phyloP scores from a whole-genome alignment of 2,797 vertebrate genomes.

The Emys orbicularis region DNA sequence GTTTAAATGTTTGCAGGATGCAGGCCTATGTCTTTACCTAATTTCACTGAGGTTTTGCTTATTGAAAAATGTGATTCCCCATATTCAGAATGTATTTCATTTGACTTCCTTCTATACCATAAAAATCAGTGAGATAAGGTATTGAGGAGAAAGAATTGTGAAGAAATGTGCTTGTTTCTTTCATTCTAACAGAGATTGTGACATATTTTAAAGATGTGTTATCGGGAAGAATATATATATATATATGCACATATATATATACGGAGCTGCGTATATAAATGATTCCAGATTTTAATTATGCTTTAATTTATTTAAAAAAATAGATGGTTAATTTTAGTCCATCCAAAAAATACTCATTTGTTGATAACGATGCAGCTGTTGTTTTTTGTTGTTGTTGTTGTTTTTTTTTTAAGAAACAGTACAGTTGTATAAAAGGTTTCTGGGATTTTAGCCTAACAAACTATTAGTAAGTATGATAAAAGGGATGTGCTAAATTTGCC shows the following conservation, averaged over 20 bases:
- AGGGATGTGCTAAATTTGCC: not conserved
- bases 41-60: not conserved
- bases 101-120: not conserved
- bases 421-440: not conserved
- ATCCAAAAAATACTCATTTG: not conserved
- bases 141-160: not conserved
- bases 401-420: not conserved
- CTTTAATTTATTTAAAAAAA: not conserved
- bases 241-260: accelerated
- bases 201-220: not conserved
- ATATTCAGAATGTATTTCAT: not conserved
- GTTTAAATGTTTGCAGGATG: not conserved
- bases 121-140: not conserved
- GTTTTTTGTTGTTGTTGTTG: not conserved
- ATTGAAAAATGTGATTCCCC: not conserved
- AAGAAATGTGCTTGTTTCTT: not conserved
- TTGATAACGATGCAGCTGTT: not conserved
- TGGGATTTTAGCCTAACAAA: not conserved
- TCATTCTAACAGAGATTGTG: not conserved
- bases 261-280: not conserved
- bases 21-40: not conserved
- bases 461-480: not conserved
- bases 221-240: not conserved
- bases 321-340: not conserved
- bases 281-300: not conserved